phyloP scores from a whole-genome alignment of 2,888 invertebrate genomes.

The Copidosoma aretas region DNA sequence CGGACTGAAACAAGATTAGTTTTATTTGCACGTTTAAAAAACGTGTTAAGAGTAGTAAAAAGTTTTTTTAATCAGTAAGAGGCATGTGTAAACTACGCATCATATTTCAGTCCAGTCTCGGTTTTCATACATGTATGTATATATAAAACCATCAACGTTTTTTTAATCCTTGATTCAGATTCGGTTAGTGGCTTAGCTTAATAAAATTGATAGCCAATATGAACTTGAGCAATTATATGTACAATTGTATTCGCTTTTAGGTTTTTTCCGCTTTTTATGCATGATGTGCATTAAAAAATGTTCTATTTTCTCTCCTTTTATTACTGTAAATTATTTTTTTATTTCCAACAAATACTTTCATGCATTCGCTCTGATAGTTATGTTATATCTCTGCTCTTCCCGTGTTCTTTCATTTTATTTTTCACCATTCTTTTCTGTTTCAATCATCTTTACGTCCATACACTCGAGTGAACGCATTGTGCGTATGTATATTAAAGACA shows the following conservation, averaged over 20 bases:
- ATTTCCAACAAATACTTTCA: slow-evolving; percentile 40
- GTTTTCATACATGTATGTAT: slow-evolving; percentile 50
- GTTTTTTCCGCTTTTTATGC: slow-evolving; percentile 24
- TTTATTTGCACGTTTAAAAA: slow-evolving; percentile 23
- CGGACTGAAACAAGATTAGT: slow-evolving; percentile 40
- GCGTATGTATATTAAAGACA: slow-evolving; percentile 45
- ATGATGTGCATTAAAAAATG: slow-evolving; percentile 16
- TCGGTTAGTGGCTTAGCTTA: slow-evolving; percentile 52
- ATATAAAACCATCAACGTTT: slow-evolving; percentile 56
- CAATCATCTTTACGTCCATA: slow-evolving; percentile 13
- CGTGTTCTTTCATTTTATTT: slow-evolving; percentile 15
- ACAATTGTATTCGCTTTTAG: slow-evolving; percentile 49
- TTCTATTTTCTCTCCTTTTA: slow-evolving; percentile 24
- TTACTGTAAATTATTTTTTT: slow-evolving; percentile 35
- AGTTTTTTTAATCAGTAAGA: slow-evolving; percentile 29
- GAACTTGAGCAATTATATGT: slow-evolving; percentile 59
- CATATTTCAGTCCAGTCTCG: slow-evolving; percentile 48
- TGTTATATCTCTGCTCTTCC: slow-evolving; percentile 21
- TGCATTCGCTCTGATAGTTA: slow-evolving; percentile 15
- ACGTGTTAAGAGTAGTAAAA: slow-evolving; percentile 17
- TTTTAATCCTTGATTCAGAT: slow-evolving; percentile 47
- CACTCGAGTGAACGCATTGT: slow-evolving; percentile 41
- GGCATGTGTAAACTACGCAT: slow-evolving; percentile 39
- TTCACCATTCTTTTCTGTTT: slow-evolving; percentile 15
- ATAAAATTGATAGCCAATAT: slow-evolving; percentile 53